Base-by-base conservation (phyloP, 2,113 vertebrate species). In the Gasterosteus nipponicus region DNA sequence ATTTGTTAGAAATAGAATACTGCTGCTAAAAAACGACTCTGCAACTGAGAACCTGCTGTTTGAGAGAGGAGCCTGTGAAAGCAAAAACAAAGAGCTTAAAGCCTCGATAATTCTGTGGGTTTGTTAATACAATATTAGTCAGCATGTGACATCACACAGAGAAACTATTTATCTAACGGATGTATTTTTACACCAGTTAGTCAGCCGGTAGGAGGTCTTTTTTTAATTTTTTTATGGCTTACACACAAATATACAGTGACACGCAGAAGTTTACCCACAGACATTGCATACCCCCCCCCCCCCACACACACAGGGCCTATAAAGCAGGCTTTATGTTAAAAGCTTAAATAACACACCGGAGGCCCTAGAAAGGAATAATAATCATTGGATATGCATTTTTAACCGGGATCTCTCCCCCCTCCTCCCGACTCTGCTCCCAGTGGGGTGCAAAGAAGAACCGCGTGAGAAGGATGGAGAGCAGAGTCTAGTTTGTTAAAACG, bases 381-480 rank as follows among this genome's bases (percentile, higher is more conserved):
- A 90, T 89, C 87, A 89, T 33, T n/a, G 77, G 89, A 87, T 85
- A 81, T 76, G 71, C 76, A 84, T 82, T 83, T 85, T 87, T 73
- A 84, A 66, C 3, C 18, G 39, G 75, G 82, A 75, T 70, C 78
- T 80, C 77, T 35, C 33, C 1, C 83, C 68, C 80, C 78, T 70
- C 69, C 41, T 61, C n/a, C 51, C 4, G 49, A 60, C 66, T 81
- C 57, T 15, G 75, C 22, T 59, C 73, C 51, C 81, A 51, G 49
- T 33, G 68, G 66, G 66, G 51, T 47, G 60, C 54, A 77, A 80
- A 74, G 74, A 49, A 76, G 15, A 84, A 54, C 70, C 77, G 6
- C 54, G 22, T 22, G 46, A 42, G 58, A 35, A 38, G 31, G 69
- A 70, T 22, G 42, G 33, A 35, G 33, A 35, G 33, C 33, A 35